phyloP scores from a whole-genome alignment of 2,113 vertebrate species.

The Limnothrissa miodon region DNA sequence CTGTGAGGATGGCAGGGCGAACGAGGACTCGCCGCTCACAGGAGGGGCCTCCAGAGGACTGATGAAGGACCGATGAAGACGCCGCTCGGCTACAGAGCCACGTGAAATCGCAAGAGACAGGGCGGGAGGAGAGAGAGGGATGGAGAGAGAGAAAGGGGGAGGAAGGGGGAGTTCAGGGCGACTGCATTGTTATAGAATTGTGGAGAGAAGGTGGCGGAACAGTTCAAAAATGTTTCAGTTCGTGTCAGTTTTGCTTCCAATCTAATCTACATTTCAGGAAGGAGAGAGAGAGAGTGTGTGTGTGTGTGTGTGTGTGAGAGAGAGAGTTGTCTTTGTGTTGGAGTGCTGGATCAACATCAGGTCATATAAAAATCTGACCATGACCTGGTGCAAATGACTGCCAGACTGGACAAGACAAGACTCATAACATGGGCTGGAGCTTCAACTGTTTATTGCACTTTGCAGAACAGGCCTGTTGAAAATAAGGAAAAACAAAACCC shows the following conservation, averaged over 20 bases:
- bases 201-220: not conserved
- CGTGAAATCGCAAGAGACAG: no score
- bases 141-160: no score
- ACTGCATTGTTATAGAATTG: not conserved
- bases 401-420: not conserved
- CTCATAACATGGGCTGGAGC: not conserved
- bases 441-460: not conserved
- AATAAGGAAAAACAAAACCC: not conserved
- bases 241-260: not conserved
- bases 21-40: not conserved
- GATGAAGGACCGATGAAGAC: not conserved
- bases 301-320: no score
- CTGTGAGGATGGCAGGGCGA: constrained; percentile 1
- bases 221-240: not conserved
- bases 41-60: constrained; percentile 18
- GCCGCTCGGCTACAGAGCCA: not conserved
- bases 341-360: no score
- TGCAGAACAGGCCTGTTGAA: not conserved
- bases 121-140: not conserved
- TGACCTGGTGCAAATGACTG: not conserved
- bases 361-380: not conserved
- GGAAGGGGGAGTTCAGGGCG: no score
- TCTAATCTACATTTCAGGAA: not conserved
- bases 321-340: not conserved
- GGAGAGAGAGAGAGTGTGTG: not conserved